phyloP scores from a whole-genome alignment of 2,888 invertebrate species.

The Rhamnusium bicolor region DNA sequence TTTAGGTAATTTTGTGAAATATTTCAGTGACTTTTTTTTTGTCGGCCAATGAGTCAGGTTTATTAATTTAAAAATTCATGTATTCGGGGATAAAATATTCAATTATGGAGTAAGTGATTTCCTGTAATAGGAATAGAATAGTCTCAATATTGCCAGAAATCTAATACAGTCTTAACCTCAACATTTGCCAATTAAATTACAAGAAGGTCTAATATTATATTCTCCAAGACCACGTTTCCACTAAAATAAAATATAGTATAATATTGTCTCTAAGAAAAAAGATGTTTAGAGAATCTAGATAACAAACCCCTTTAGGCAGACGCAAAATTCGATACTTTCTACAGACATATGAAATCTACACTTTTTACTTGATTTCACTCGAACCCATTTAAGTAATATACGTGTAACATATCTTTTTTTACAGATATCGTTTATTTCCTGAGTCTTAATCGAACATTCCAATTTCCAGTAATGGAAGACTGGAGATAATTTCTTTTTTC shows the following conservation, averaged over 20 bases:
- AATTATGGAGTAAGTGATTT: too few relatives aligned
- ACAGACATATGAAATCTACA: slow-evolving; percentile 1
- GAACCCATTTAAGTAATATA: slow-evolving; percentile 17
- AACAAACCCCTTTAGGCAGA: not conserved
- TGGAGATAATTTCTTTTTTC: slow-evolving; percentile 5
- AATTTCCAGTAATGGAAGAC: slow-evolving; percentile 22
- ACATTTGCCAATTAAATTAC: not conserved
- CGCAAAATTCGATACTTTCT: slow-evolving; percentile 12
- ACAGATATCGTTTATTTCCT: slow-evolving; percentile 13
- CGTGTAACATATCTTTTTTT: slow-evolving; percentile 24
- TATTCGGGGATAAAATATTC: too few relatives aligned
- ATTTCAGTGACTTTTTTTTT: not conserved
- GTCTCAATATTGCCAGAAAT: too few relatives aligned
- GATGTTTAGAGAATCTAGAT: not conserved
- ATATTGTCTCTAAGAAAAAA: not conserved
- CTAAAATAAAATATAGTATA: not conserved
- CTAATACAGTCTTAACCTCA: not conserved
- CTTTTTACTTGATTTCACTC: slow-evolving; percentile 26
- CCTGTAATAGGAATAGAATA: too few relatives aligned
- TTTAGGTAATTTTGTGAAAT: too few relatives aligned
- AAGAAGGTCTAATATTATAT: too few relatives aligned
- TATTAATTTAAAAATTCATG: too few relatives aligned
- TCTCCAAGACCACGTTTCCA: too few relatives aligned
- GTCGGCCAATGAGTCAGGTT: too few relatives aligned
- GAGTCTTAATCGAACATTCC: slow-evolving; percentile 16